phyloP scores from a whole-genome alignment of 2,113 vertebrate species.

The Pontoporia blainvillei region DNA sequence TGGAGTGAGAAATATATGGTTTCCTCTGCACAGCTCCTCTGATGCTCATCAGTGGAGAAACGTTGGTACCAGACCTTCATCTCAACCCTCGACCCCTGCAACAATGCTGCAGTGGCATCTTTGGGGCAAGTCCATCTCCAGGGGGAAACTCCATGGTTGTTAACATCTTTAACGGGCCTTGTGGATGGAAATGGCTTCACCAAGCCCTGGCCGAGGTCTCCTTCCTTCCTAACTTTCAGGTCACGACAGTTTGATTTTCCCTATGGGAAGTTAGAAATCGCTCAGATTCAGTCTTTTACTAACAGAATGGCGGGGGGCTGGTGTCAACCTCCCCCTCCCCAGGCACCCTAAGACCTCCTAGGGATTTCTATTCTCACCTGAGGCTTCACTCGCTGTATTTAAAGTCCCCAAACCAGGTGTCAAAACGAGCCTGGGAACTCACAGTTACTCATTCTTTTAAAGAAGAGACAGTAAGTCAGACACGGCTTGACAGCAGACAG shows the following conservation, averaged over 20 bases:
- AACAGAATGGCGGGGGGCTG: not conserved
- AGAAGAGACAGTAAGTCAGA: not conserved
- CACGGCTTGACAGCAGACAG: fast-evolving
- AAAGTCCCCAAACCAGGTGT: not conserved
- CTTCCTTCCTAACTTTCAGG: not conserved
- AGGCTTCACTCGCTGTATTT: fast-evolving
- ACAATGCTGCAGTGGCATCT: not conserved
- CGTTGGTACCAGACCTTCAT: slow-evolving; percentile 58
- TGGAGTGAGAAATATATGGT: slow-evolving; percentile 58
- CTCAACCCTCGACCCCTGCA: slow-evolving; percentile 53
- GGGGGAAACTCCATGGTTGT: fast-evolving
- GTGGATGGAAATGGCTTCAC: fast-evolving
- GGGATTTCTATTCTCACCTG: fast-evolving
- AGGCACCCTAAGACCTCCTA: not conserved
- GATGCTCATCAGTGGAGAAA: slow-evolving; percentile 65
- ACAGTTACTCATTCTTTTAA: fast-evolving
- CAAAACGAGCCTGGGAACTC: fast-evolving
- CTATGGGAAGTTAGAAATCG: fast-evolving
- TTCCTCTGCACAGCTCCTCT: slow-evolving; percentile 62
- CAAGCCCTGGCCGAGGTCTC: not conserved
- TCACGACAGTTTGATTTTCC: fast-evolving
- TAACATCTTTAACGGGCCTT: fast-evolving
- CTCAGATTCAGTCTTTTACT: not conserved
- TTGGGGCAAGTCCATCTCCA: not conserved
- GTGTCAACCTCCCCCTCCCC: fast-evolving